Evolutionary conservation across 2,797 vertebrate genomes (phyloP), one percentile per base, ranked within the genome.

Genomic region (Crax fasciolata): DNA sequence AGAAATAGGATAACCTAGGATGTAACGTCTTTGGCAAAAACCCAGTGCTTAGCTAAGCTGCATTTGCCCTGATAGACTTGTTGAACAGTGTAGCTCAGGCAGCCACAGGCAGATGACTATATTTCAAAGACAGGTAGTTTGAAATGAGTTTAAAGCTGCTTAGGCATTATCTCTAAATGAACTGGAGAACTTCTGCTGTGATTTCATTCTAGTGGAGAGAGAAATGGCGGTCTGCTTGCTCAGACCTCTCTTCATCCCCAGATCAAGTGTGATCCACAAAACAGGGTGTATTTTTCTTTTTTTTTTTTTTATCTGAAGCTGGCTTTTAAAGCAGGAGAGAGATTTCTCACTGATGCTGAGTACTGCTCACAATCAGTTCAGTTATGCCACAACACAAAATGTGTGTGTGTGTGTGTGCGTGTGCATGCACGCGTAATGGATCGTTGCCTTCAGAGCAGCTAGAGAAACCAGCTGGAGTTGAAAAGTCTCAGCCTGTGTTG

Each of bases 401-500:
- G 59, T 32, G 67, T 1, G 59, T 32, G n/a, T 2, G 61, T 2
- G 61, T 54, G 63, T 78, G 82, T 79, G 57, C 24, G 2, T 41
- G 78, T 82, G 84, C 83, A 55, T 72, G 83, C 19, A 48, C 12
- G 39, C 11, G 24, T 91, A 78, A 93, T 77, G 84, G 87, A 80
- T 92, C 30, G 1, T 61, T 0, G 13, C 87, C 54, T 83, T 89
- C 0, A 0, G 55, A 92, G 70, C 79, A 88, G 87, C 89, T 54
- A 74, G 43, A 24, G 73, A 75, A 38, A 93, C 89, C 94, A 94
- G 94, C 94, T 96, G 94, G 89, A 95, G 79, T 70, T 93, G 84
- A 92, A 68, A 96, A 92, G 87, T 88, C 89, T 89, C 70, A 88
- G 95, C 76, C 91, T 86, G 80, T 96, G 92, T 93, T 93, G 94